phyloP scores from a whole-genome alignment of 2,797 vertebrate genomes.

The Pseudotriccus pelzelni region DNA sequence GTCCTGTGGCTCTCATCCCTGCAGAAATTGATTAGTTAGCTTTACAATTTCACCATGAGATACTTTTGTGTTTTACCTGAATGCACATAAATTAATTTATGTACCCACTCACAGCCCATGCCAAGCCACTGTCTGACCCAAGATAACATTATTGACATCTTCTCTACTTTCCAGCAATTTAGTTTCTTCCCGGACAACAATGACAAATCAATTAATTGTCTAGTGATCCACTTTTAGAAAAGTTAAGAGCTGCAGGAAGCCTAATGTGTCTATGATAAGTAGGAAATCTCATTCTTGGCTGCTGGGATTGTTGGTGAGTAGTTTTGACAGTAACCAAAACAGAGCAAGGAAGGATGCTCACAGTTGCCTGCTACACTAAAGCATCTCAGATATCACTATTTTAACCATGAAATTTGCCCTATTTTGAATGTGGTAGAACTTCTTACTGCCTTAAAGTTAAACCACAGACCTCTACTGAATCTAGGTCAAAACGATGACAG shows the following conservation, averaged over 20 bases:
- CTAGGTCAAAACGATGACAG: not conserved
- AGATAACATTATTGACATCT: constrained; percentile 13
- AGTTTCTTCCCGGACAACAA: not conserved
- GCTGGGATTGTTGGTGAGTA: not conserved
- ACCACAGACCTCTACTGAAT: not conserved
- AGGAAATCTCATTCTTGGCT: not conserved
- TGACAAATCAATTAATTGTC: constrained; percentile 50
- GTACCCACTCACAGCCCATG: not conserved
- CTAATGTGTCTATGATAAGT: not conserved
- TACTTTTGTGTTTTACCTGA: not conserved
- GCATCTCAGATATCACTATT: not conserved
- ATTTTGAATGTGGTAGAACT: not conserved
- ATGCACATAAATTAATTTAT: not conserved
- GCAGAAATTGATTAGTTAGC: not conserved
- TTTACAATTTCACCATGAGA: not conserved
- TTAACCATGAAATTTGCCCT: not conserved
- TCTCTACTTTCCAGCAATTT: constrained; percentile 22
- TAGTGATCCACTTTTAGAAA: constrained; percentile 9
- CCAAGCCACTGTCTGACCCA: constrained; percentile 33
- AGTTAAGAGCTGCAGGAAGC: not conserved
- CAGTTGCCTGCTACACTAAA: not conserved
- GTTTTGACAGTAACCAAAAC: not conserved
- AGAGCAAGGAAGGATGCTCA: not conserved
- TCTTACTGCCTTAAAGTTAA: not conserved
- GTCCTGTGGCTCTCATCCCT: not conserved